phyloP scores from a whole-genome alignment of 2,113 vertebrate species.

The Strigops habroptila region DNA sequence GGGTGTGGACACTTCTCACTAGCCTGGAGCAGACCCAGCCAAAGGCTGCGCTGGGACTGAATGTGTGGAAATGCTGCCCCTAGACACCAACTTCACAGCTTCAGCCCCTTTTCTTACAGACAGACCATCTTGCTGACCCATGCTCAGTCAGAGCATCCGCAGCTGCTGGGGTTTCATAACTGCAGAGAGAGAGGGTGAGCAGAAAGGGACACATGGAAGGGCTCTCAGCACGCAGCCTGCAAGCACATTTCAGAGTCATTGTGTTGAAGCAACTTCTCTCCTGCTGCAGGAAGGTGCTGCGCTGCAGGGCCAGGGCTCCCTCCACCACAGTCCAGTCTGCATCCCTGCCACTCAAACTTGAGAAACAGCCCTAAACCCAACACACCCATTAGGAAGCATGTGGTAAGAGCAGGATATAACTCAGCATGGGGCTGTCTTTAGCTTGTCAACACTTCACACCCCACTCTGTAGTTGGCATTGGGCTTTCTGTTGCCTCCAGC shows the following conservation, averaged over 20 bases:
- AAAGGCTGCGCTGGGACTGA: background rate
- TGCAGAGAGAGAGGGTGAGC: background rate
- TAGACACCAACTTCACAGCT: background rate
- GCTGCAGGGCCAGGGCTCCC: background rate
- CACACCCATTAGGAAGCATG: background rate
- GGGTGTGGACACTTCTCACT: background rate
- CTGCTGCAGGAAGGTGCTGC: background rate
- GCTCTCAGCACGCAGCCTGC: background rate
- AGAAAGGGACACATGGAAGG: background rate
- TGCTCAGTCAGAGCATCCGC: background rate
- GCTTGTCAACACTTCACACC: background rate
- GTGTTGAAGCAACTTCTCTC: background rate
- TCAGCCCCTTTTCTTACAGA: background rate
- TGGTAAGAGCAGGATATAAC: background rate
- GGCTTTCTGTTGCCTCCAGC: background rate
- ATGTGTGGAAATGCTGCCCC: background rate
- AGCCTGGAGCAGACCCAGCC: background rate
- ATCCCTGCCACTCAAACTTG: background rate
- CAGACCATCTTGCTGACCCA: background rate
- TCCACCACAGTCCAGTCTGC: fast-evolving
- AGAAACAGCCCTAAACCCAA: background rate
- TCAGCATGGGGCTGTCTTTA: background rate
- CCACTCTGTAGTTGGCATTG: fast-evolving
- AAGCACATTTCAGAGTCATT: fast-evolving
- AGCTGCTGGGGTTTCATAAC: background rate